Percentiles rank a stretch among this genome's conserved stretches.
phyloP scores from a whole-genome alignment of 2,113 vertebrate genomes.

The Tetrao urogallus region DNA sequence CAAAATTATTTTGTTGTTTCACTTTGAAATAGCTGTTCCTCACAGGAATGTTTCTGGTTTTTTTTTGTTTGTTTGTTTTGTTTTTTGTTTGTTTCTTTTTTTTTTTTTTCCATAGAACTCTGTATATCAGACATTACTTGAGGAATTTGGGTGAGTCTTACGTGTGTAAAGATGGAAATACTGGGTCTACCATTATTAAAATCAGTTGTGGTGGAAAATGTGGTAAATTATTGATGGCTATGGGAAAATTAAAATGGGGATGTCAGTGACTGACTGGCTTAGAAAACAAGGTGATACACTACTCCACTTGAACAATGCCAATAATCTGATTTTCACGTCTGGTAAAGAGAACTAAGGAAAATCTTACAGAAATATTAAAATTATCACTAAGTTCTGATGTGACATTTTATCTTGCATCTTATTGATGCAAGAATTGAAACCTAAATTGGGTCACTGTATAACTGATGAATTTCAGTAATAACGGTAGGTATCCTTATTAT shows the following conservation, averaged over 20 bases:
- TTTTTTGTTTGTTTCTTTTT: too few species aligned
- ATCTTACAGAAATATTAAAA: neutral
- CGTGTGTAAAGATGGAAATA: neutral
- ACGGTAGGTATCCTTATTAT: neutral
- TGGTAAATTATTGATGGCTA: neutral
- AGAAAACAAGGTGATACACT: neutral
- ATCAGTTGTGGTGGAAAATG: neutral
- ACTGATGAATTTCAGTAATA: neutral
- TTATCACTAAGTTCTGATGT: neutral
- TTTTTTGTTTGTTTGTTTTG: neutral
- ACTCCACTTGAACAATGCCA: neutral
- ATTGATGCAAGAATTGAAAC: neutral
- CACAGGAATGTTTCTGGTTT: neutral
- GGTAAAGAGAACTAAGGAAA: neutral
- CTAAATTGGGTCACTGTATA: neutral
- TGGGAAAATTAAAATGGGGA: conserved; percentile 13
- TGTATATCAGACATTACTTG: neutral
- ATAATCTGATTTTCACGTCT: conserved; percentile 5
- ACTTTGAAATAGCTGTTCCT: neutral
- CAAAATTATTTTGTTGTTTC: neutral
- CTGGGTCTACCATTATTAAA: neutral
- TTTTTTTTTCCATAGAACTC: neutral
- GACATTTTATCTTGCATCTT: neutral
- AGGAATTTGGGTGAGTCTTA: neutral
- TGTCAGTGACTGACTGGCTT: neutral